phyloP scores from a whole-genome alignment of 2,888 invertebrate species.

The Mesorhabditis sp. region DNA sequence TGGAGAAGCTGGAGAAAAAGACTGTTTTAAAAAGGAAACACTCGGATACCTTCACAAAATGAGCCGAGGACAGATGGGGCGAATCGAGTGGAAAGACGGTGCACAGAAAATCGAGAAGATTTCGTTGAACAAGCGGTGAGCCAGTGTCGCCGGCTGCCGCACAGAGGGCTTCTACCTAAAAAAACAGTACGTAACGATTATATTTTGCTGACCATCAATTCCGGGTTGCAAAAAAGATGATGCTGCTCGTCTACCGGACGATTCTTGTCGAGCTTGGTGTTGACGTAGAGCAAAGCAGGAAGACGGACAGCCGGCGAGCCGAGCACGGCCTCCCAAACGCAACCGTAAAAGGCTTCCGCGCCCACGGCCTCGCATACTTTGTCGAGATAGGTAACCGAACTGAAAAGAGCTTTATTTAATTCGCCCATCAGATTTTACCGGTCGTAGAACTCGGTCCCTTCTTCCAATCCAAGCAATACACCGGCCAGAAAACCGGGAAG shows the following conservation, averaged over 20 bases:
- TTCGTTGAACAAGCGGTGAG: constrained; percentile 74
- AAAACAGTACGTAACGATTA: not conserved
- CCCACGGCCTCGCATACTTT: constrained; percentile 66
- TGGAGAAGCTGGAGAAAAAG: constrained; percentile 42
- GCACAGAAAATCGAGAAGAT: constrained; percentile 77
- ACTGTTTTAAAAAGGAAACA: not conserved
- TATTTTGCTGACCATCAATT: constrained; percentile 1
- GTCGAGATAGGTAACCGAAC: constrained; percentile 46
- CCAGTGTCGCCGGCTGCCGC: constrained; percentile 72
- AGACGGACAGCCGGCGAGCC: constrained; percentile 76
- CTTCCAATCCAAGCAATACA: constrained; percentile 72
- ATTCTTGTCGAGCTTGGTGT: constrained; percentile 76
- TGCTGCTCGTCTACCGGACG: constrained; percentile 75
- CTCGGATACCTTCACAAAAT: constrained; percentile 41
- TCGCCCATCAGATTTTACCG: constrained; percentile 24
- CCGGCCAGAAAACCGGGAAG: constrained; percentile 83
- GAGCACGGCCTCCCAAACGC: constrained; percentile 78
- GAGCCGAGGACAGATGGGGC: constrained; percentile 61
- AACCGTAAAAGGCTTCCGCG: constrained; percentile 76
- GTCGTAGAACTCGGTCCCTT: constrained; percentile 57
- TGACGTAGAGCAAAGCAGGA: constrained; percentile 76
- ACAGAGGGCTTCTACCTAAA: constrained; percentile 73
- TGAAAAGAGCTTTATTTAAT: constrained; percentile 14
- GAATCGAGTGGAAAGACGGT: constrained; percentile 79
- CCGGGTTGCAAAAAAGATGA: constrained; percentile 63